These are phyloP conservation scores for Paragorgia papillata DNA, from an alignment of 92 coral and sea anemone genomes.

Conservation along the genomic window DNA sequence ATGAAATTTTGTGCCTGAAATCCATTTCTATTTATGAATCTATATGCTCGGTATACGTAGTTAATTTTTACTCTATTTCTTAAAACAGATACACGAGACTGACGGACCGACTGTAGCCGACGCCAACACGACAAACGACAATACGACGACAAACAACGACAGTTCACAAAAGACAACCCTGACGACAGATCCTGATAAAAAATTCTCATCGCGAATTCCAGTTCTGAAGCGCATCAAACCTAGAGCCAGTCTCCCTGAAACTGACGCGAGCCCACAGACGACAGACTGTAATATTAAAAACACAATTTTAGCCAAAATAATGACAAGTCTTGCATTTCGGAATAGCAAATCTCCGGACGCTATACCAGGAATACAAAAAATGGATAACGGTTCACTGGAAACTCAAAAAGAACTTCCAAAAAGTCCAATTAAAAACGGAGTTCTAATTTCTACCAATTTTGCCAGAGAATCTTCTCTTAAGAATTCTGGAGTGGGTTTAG, in stretches of 20 bases:
- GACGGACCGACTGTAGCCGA: constrained; percentile 4
- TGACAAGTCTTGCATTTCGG: constrained; percentile 19
- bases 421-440: no score
- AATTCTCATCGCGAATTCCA: background rate
- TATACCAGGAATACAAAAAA: background rate
- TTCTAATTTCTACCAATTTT: no score
- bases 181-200: background rate
- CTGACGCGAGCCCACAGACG: background rate
- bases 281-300: background rate
- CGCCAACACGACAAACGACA: background rate
- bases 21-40: no score
- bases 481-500: no score
- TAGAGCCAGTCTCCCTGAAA: background rate
- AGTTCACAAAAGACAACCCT: background rate
- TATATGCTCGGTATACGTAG: no score
- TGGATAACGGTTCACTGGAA: background rate
- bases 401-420: background rate
- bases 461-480: no score
- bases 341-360: constrained; percentile 1
- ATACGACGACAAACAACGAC: constrained; percentile 7
- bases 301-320: constrained; percentile 11
- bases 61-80: no score
- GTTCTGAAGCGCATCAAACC: background rate
- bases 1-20: no score
- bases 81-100: background rate